These are phyloP conservation scores for Ceratitis capitata DNA, from an alignment of 1,140 invertebrate genomes.

Conservation along the genomic window DNA sequence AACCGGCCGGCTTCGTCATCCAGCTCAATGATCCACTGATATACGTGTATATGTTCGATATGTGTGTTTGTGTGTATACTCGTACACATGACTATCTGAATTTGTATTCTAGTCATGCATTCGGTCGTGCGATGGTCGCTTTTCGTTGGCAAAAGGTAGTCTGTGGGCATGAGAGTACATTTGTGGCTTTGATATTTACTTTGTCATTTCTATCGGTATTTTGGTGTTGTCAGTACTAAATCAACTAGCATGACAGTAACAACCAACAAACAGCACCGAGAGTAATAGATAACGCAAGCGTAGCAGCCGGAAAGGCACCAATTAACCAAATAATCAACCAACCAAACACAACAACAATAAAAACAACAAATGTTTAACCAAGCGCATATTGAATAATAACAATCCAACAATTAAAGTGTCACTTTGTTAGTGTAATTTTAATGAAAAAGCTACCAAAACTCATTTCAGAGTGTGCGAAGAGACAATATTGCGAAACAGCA, in stretches of 20 bases:
- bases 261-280: neutral
- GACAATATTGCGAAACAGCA: neutral
- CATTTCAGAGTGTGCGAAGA: neutral
- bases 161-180: neutral
- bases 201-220: conserved; percentile 13
- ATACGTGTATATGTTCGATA: neutral
- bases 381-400: neutral
- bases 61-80: neutral
- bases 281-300: conserved; percentile 20
- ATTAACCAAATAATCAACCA: conserved; percentile 33
- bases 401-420: conserved; percentile 22
- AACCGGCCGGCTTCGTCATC: conserved; percentile 4
- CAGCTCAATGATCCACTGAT: neutral
- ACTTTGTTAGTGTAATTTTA: neutral
- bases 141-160: neutral
- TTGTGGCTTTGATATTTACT: neutral
- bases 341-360: no score
- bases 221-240: conserved; percentile 12
- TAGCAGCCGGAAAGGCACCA: conserved; percentile 27
- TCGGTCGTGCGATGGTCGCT: neutral
- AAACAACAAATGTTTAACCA: conserved; percentile 12
- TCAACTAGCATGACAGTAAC: conserved; percentile 11
- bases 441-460: neutral
- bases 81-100: neutral
- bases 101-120: conserved; percentile 5